phyloP scores from a whole-genome alignment of 2,113 vertebrate species.

The Saguinus midas region DNA sequence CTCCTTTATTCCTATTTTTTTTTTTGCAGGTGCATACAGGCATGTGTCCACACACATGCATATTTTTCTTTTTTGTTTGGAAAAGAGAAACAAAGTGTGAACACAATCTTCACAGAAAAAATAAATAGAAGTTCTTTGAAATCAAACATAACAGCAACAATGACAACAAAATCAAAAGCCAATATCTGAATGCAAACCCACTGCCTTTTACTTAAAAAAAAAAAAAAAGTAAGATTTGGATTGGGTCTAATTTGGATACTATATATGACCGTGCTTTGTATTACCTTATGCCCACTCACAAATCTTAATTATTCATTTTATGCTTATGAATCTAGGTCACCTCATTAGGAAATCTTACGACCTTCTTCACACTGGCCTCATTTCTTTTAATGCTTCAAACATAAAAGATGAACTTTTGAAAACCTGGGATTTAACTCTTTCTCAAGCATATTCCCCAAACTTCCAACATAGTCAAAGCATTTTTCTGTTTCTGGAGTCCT shows the following conservation, averaged over 20 bases:
- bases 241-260: not conserved
- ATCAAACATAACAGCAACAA: not conserved
- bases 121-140: not conserved
- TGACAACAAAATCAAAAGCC: not conserved
- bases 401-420: not conserved
- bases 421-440: not conserved
- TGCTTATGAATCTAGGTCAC: not conserved
- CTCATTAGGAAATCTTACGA: not conserved
- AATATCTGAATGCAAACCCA: not conserved
- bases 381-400: constrained; percentile 4
- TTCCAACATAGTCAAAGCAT: not conserved
- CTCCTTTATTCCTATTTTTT: not conserved
- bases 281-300: not conserved
- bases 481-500: not conserved
- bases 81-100: not conserved
- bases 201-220: not conserved
- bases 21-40: accelerated
- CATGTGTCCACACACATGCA: no score
- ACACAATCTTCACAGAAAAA: not conserved
- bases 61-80: not conserved
- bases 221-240: not conserved
- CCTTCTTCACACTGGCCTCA: not conserved
- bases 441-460: not conserved
- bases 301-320: constrained; percentile 1
- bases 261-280: not conserved